Conservation (phyloP, 2,113 vertebrate genomes). For the Ochotona curzoniae region DNA sequence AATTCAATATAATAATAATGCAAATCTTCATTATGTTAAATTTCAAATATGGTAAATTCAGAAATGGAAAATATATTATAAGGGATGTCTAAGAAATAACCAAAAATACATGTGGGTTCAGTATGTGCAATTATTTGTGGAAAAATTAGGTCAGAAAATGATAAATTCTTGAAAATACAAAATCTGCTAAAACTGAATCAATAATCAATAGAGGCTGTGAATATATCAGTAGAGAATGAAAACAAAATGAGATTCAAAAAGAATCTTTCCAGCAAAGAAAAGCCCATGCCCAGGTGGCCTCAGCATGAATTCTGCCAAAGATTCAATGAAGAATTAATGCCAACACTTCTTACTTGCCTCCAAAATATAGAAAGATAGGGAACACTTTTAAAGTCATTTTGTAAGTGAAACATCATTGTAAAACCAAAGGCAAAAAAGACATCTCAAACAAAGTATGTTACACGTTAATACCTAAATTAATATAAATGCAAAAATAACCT, state of each 20-base stretch:
- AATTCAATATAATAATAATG: not conserved
- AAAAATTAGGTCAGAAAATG: not conserved
- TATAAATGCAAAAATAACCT: not conserved
- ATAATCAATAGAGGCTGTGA: not conserved
- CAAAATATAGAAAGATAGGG: not conserved
- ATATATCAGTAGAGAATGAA: not conserved
- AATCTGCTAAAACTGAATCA: not conserved
- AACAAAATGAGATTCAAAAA: not conserved
- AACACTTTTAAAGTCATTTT: not conserved
- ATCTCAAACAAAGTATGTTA: not conserved
- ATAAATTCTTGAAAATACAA: not conserved
- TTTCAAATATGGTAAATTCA: not conserved
- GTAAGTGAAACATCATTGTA: not conserved
- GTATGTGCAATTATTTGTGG: not conserved
- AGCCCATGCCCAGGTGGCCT: not conserved
- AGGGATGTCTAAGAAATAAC: not conserved
- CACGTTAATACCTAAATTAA: not conserved
- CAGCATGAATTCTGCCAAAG: not conserved
- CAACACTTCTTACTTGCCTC: not conserved
- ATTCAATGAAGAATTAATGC: not conserved
- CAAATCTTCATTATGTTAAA: not conserved
- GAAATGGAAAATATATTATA: not conserved
- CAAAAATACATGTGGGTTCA: too few species aligned
- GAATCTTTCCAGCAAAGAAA: not conserved
- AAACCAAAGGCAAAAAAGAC: not conserved